These are phyloP conservation scores for Drosophila dives DNA, from an alignment of 2,888 invertebrate genomes.

Conservation along the genomic window DNA sequence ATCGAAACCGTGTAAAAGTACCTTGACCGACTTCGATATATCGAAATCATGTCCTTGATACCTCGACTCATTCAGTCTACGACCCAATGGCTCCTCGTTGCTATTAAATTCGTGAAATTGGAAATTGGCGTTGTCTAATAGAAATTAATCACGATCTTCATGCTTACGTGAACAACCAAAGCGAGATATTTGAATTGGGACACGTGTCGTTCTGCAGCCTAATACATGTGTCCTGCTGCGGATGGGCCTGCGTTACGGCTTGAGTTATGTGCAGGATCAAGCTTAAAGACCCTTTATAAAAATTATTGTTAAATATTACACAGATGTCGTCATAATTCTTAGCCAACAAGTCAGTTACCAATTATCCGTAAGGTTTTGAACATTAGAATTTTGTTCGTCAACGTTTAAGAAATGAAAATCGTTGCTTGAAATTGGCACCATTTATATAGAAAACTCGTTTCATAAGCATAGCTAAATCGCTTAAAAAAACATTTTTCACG, in stretches of 20 bases:
- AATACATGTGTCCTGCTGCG: too few relatives aligned
- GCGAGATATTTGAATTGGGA: constrained; percentile 87
- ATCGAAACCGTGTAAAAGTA: constrained; percentile 88
- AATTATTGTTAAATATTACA: background rate
- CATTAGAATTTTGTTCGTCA: constrained; percentile 10
- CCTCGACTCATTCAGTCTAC: constrained; percentile 78
- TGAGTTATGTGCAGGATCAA: background rate
- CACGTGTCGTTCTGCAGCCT: constrained; percentile 76
- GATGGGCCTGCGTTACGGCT: background rate
- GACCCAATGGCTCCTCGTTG: constrained; percentile 82
- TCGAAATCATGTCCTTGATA: background rate
- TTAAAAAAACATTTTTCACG: background rate
- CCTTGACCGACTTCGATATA: constrained; percentile 85
- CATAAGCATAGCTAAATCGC: background rate
- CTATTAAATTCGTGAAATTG: background rate
- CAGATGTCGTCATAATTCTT: background rate
- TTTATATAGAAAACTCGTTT: constrained; percentile 1
- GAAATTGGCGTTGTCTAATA: constrained; percentile 9
- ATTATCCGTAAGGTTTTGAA: constrained; percentile 8
- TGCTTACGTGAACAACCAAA: constrained; percentile 88
- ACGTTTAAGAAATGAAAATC: background rate
- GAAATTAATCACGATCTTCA: constrained; percentile 4
- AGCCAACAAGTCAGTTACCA: constrained; percentile 6
- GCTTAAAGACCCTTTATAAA: constrained; percentile 8
- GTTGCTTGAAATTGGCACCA: background rate